Base-by-base conservation (phyloP, 2,888 invertebrate genomes). In the Mythimna loreyi region DNA sequence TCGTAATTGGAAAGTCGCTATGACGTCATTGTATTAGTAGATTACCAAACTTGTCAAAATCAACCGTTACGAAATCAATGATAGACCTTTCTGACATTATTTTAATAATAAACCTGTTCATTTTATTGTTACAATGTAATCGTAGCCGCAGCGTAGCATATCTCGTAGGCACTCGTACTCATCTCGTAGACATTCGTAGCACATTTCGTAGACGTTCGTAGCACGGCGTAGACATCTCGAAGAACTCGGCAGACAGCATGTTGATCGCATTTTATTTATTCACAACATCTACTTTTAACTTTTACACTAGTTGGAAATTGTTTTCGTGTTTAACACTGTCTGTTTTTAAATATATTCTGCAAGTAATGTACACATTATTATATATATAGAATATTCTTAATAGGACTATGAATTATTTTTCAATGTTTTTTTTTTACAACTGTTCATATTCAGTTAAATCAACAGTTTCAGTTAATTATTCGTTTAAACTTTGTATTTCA, bases 171-270 rank as follows among this genome's bases (percentile, higher is more conserved):
- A 25, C 19, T 68, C 62, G 80, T 82, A 59, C 50, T 49, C 47
- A 7, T 33, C 33, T 56, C 67, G 80, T 82, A 72, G 70, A 49
- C 47, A 25, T n/a, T 68, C 62, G 80, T 82, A 81, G 81, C 72
- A 59, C 50, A 52, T 52, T 7, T 33, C 33, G 55, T 55, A 55
- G 33, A 55, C 55, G 21, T 53, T 53, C 68, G 80, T 81, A 77
- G 79, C 70, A 61, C 50, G 33, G 45, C 71, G 82, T 82, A 82
- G 85, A 67, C 61, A 59, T 59, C 67, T 71, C 81, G 78, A 78
- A 83, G 81, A 60, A 5, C 50, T 49, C 64, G 64, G 50, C 58
- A 40, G 6, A 68, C 72, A 75, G 75, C 74, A 58, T 60, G 62
- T 74, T 61, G 50, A 80, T 72, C 47, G 33, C 40, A 57, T 67